phyloP scores from a whole-genome alignment of 2,797 vertebrate species.

The Holocentrus rufus region DNA sequence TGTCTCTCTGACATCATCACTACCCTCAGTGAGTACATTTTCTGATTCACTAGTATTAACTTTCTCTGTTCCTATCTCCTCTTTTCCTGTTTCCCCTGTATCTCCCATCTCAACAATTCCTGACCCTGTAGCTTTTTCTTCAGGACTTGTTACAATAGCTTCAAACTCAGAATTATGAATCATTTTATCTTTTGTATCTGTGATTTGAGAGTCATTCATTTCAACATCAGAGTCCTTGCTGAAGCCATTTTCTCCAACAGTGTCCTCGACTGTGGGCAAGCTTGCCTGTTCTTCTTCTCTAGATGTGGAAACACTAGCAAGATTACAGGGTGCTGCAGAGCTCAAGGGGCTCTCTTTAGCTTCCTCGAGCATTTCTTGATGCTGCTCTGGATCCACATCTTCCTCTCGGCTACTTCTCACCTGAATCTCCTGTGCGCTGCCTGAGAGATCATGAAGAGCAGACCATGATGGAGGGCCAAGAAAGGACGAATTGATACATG shows the following conservation, averaged over 20 bases:
- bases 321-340: constrained; percentile 37
- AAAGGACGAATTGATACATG: constrained; percentile 33
- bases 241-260: constrained; percentile 8
- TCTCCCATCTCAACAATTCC: constrained; percentile 17
- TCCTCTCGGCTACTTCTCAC: constrained; percentile 70
- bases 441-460: constrained; percentile 83
- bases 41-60: neutral
- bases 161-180: constrained; percentile 13
- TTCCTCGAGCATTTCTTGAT: constrained; percentile 57
- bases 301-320: constrained; percentile 20
- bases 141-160: constrained; percentile 26
- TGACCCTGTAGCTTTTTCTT: constrained; percentile 39
- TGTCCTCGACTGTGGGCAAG: constrained; percentile 8
- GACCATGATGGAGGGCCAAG: constrained; percentile 67
- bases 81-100: neutral
- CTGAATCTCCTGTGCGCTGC: constrained; percentile 73
- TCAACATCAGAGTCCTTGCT: constrained; percentile 27
- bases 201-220: constrained; percentile 17
- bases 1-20: constrained; percentile 29
- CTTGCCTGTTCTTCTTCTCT: constrained; percentile 20
- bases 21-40: constrained; percentile 1
- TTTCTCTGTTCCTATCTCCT: constrained; percentile 31
- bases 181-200: constrained; percentile 38
- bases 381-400: constrained; percentile 65
- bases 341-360: constrained; percentile 53